These are phyloP conservation scores for Sycobia sp. DNA, from an alignment of 1,140 invertebrate genomes.

Conservation along the genomic window DNA sequence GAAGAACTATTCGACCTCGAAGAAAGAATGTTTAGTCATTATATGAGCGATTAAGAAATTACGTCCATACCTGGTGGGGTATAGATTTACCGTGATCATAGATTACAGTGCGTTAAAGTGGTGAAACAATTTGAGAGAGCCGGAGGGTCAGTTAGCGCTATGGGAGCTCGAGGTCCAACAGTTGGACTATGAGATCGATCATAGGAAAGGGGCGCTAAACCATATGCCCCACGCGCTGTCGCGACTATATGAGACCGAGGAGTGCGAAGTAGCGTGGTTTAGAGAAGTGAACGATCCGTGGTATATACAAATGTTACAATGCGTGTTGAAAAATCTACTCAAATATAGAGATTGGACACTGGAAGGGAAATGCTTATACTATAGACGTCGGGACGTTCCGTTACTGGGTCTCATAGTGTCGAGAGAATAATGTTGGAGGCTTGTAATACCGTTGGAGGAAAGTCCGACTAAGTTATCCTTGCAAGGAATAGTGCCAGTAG, in stretches of 20 bases:
- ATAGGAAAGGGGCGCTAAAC: constrained; percentile 33
- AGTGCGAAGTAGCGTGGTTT: not conserved
- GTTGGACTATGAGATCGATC: constrained; percentile 49
- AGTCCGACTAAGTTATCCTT: too few species aligned
- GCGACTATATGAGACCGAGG: not conserved
- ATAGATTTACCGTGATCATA: too few species aligned
- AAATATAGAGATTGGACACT: too few species aligned
- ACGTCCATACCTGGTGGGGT: not conserved
- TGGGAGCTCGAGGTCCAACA: constrained; percentile 55
- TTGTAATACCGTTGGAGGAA: constrained; percentile 11
- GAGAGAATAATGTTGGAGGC: constrained; percentile 24
- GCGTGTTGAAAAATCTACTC: constrained; percentile 25
- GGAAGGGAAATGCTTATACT: constrained; percentile 6
- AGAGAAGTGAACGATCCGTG: too few species aligned
- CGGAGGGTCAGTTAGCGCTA: constrained; percentile 51
- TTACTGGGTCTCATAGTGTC: not conserved
- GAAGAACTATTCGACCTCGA: too few species aligned
- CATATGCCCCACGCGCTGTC: constrained; percentile 15
- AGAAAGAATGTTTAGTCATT: not conserved
- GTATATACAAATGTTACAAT: constrained; percentile 3
- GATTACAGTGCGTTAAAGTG: too few species aligned
- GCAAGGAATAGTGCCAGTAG: too few species aligned
- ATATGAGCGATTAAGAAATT: not conserved
- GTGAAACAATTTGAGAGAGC: constrained; percentile 56
- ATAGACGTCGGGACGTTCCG: constrained; percentile 16